These are phyloP conservation scores for Salmo trutta DNA, from an alignment of 2,797 vertebrate species.

Conservation along the genomic window DNA sequence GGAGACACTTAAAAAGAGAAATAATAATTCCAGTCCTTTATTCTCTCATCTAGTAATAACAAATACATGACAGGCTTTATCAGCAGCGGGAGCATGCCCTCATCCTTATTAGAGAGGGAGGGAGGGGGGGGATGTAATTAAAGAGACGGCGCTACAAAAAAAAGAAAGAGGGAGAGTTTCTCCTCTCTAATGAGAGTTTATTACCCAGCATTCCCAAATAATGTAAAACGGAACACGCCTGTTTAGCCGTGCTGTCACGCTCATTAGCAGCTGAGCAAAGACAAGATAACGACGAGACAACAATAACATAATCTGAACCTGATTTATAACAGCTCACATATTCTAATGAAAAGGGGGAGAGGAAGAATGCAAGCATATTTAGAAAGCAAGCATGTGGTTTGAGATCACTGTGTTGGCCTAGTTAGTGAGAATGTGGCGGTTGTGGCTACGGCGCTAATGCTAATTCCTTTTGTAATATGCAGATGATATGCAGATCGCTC, in stretches of 20 bases:
- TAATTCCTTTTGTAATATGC: slow-evolving; percentile 68
- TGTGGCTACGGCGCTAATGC: slow-evolving; percentile 6
- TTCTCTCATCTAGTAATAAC: slow-evolving; percentile 69
- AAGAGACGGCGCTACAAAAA: slow-evolving; percentile 64
- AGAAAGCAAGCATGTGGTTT: slow-evolving; percentile 40
- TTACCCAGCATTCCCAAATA: slow-evolving; percentile 70
- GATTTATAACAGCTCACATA: slow-evolving; percentile 67
- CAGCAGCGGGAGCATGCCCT: slow-evolving; percentile 55
- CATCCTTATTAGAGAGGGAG: slow-evolving; percentile 47
- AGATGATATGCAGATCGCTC: slow-evolving; percentile 65
- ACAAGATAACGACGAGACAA: slow-evolving; percentile 70
- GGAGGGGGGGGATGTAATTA: slow-evolving; percentile 67
- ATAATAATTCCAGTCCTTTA: slow-evolving; percentile 55
- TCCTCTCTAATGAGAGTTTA: slow-evolving; percentile 73
- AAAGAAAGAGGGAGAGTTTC: slow-evolving; percentile 41
- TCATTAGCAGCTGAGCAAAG: slow-evolving; percentile 75
- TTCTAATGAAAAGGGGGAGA: slow-evolving; percentile 53
- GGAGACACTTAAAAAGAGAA: slow-evolving; percentile 65
- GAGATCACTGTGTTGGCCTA: slow-evolving; percentile 40
- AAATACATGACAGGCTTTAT: slow-evolving; percentile 77
- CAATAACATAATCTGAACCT: slow-evolving; percentile 65
- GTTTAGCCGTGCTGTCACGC: slow-evolving; percentile 70
- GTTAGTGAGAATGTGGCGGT: slow-evolving; percentile 40
- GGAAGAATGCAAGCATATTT: slow-evolving; percentile 49
- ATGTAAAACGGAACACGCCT: slow-evolving; percentile 68